A percentile compares a stretch with the other conserved stretches of the same genome.
Evolutionary conservation across 2,888 invertebrate species (phyloP).

Genomic region (Lymantria monacha): DNA sequence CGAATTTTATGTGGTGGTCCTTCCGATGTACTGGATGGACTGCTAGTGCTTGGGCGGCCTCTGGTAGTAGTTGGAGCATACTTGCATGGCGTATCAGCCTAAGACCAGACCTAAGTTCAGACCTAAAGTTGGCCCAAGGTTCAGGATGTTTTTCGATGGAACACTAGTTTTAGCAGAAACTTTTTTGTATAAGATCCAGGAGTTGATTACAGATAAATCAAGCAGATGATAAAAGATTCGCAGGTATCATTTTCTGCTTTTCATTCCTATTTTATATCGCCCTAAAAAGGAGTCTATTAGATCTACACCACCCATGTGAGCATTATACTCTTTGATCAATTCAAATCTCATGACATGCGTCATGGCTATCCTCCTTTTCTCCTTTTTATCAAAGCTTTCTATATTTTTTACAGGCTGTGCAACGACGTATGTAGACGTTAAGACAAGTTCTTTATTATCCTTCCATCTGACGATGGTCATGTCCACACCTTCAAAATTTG

Average conservation of each 20-base stretch:
- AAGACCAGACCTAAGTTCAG: no score
- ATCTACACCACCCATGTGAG: not conserved
- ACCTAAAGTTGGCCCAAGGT: slow-evolving; percentile 23
- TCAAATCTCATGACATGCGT: slow-evolving; percentile 10
- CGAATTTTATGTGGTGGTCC: slow-evolving; percentile 24
- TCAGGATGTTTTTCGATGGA: slow-evolving; percentile 15
- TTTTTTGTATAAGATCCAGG: slow-evolving; percentile 13
- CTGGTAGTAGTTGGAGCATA: slow-evolving; percentile 16
- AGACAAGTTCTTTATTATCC: slow-evolving; percentile 19
- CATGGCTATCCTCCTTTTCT: not conserved
- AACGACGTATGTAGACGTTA: slow-evolving; percentile 12
- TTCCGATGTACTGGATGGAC: slow-evolving; percentile 11
- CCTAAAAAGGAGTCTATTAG: not conserved
- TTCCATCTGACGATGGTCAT: slow-evolving; percentile 20
- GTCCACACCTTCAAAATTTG: slow-evolving; percentile 18
- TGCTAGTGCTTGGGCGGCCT: slow-evolving; percentile 30
- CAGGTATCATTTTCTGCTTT: not conserved
- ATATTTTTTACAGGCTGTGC: slow-evolving; percentile 8
- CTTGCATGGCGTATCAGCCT: not conserved
- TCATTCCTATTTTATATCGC: not conserved
- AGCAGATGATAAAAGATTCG: not conserved
- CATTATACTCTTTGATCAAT: slow-evolving; percentile 16
- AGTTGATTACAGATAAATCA: not conserved
- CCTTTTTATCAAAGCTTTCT: slow-evolving; percentile 9
- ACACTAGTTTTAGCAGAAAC: slow-evolving; percentile 12